A percentile compares a stretch with the other conserved stretches of the same genome.
phyloP scores from a whole-genome alignment of 1,140 invertebrate genomes.

The Macrobrachium nipponense region DNA sequence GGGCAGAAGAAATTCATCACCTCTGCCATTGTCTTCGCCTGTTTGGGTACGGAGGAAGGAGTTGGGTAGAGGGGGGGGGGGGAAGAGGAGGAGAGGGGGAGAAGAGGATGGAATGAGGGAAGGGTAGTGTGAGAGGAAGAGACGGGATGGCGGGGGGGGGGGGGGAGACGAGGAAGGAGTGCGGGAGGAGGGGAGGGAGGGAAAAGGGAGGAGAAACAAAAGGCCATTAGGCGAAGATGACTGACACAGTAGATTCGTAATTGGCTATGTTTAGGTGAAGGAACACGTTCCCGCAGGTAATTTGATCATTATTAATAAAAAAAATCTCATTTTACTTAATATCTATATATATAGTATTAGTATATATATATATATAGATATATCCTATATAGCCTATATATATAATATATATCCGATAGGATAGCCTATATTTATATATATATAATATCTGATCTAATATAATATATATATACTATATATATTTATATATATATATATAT shows the following conservation, averaged over 20 bases:
- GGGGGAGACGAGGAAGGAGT: neutral
- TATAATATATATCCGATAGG: too few relatives aligned
- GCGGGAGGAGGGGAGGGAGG: neutral
- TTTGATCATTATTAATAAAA: too few relatives aligned
- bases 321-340: too few relatives aligned
- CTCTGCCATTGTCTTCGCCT: slow-evolving; percentile 57
- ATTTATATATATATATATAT: too few relatives aligned
- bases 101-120: neutral
- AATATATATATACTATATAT: too few relatives aligned
- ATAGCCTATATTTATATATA: too few relatives aligned
- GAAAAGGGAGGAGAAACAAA: too few relatives aligned
- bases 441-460: too few relatives aligned
- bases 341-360: too few relatives aligned
- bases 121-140: neutral
- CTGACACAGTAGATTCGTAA: neutral
- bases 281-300: neutral
- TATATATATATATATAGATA: too few relatives aligned
- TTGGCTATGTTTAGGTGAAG: neutral
- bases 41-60: neutral
- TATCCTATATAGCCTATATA: too few relatives aligned
- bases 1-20: slow-evolving; percentile 55
- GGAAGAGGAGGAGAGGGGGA: neutral
- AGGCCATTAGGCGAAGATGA: neutral
- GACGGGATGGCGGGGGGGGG: too few relatives aligned
- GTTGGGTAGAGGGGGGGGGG: neutral